Conservation (phyloP, 2,797 vertebrate genomes). For the Chiloscyllium punctatum region DNA sequence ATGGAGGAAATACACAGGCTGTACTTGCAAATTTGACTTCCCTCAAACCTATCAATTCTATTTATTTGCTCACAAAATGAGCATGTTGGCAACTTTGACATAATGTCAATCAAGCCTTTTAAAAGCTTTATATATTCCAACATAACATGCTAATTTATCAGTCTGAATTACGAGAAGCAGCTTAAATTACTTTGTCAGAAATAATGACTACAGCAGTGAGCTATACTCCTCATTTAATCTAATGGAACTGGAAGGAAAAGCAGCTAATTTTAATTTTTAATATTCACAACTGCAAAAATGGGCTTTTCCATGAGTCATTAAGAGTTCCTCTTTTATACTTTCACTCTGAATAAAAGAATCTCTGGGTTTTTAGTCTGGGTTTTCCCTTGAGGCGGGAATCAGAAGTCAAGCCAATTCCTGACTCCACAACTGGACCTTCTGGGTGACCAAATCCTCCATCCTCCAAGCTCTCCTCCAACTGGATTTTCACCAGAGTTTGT, state of each 20-base stretch:
- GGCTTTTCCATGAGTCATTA: neutral
- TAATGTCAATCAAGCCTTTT: neutral
- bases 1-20: neutral
- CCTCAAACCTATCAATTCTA: neutral
- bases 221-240: no score
- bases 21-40: neutral
- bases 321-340: slow-evolving; percentile 20
- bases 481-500: neutral
- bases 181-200: neutral
- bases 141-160: neutral
- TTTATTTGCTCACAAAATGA: neutral
- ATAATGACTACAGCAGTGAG: neutral
- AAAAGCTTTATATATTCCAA: neutral
- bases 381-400: neutral
- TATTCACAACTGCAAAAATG: slow-evolving; percentile 20
- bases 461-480: no score
- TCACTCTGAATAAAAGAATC: slow-evolving; percentile 12
- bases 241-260: slow-evolving; percentile 5
- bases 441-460: neutral
- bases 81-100: neutral
- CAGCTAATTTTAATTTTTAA: slow-evolving; percentile 2
- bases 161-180: neutral
- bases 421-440: neutral
- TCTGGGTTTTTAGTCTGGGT: neutral
- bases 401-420: neutral